These are phyloP conservation scores for Oxytorus armatus DNA, from an alignment of 2,888 invertebrate species.

Conservation along the genomic window DNA sequence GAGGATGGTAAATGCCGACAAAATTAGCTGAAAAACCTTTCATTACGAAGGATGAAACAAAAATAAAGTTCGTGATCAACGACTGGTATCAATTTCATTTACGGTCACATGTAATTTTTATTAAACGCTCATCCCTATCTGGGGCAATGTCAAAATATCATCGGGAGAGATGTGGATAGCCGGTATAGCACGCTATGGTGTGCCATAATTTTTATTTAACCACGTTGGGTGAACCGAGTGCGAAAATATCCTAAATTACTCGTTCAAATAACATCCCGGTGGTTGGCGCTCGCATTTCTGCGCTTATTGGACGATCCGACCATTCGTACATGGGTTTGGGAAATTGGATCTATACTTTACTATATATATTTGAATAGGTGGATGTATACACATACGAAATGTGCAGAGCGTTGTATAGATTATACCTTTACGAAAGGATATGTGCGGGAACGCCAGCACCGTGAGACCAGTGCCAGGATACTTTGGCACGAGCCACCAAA, in stretches of 20 bases:
- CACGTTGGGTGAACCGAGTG: neutral
- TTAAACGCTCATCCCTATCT: neutral
- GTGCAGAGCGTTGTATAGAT: conserved; percentile 10
- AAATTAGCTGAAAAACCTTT: neutral
- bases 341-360: conserved; percentile 13
- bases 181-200: neutral
- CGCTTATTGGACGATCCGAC: neutral
- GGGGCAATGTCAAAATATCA: neutral
- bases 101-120: neutral
- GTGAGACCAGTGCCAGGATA: conserved; percentile 49
- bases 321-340: neutral
- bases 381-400: neutral
- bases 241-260: conserved; percentile 26
- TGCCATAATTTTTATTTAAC: conserved; percentile 24
- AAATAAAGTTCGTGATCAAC: neutral
- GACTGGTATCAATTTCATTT: neutral
- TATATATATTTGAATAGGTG: neutral
- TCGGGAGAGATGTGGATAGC: conserved; percentile 10
- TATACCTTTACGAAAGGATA: conserved; percentile 22
- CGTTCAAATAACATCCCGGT: conserved; percentile 24
- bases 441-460: conserved; percentile 5
- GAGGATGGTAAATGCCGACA: neutral
- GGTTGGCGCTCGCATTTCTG: conserved; percentile 12
- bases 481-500: conserved; percentile 59
- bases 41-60: neutral